Evolutionary conservation across 2,888 invertebrate genomes (phyloP), one percentile per base, ranked within the genome.

Genomic region (Neuroscelio doddi): DNA sequence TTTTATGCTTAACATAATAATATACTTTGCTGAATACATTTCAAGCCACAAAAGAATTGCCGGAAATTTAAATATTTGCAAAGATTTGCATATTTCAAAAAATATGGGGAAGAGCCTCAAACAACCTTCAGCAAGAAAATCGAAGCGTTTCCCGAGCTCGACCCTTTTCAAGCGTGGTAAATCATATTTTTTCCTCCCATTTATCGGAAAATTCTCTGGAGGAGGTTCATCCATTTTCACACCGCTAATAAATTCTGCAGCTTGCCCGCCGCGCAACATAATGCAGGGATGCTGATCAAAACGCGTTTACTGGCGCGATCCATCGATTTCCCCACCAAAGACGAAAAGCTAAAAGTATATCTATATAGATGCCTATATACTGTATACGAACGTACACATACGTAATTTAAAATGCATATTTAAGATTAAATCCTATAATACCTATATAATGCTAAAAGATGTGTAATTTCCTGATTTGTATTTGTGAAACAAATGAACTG

Each of bases 201-300:
- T 44, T 44, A 44, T 44, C 44, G 44, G 27, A 27, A 44, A 44
- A 27, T 26, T 27, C 44, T 10, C 27, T 29, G 14, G 44, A 44
- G 44, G 17, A 14, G 44, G 44, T 44, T 44, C 44, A 44, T 44
- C 44, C 44, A 44, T 26, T 27, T 44, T 44, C 44, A 21, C 29
- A 14, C 14, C 14, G 27, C 44, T 26, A 44, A 44, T 44, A 44
- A 44, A 44, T 44, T 44, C 10, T 21, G 44, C 44, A 26, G 24
- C 42, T 10, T 24, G 44, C 15, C 12, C 44, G 44, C 15, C 44
- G 44, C 29, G 44, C 27, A 44, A 44, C 44, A 44, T 44, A 44
- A 44, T 44, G 44, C 27, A 41, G 21, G 27, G 27, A 12, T 27
- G 44, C 21, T 44, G 44, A 44, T 27, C 44, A 44, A 44, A 44